Evolutionary conservation across 2,113 vertebrate genomes (phyloP).

Genomic region (Ptilorrhoa leucosticta): DNA sequence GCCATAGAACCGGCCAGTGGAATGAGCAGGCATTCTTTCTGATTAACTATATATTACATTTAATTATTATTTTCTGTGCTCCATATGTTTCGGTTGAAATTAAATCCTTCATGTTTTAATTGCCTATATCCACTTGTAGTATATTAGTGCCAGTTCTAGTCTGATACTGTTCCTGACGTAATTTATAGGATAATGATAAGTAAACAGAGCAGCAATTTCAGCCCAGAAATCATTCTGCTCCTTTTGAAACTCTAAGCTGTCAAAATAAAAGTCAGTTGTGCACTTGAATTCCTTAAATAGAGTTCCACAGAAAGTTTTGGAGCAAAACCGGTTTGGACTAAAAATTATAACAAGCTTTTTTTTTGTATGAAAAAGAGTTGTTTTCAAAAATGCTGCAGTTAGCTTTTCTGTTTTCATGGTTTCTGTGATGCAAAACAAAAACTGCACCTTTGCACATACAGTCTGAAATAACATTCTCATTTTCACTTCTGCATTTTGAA

Average conservation of each 20-base stretch:
- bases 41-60: background rate
- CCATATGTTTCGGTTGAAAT: background rate
- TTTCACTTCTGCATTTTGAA: background rate
- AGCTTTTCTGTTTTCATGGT: accelerated
- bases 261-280: background rate
- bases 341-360: background rate
- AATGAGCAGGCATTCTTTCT: background rate
- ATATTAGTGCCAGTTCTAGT: background rate
- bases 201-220: background rate
- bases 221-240: background rate
- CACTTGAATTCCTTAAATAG: background rate
- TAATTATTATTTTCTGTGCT: background rate
- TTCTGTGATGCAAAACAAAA: background rate
- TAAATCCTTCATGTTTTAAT: background rate
- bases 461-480: background rate
- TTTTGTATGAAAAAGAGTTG: background rate
- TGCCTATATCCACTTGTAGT: background rate
- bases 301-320: background rate
- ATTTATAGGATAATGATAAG: background rate
- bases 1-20: background rate
- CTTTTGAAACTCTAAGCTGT: background rate
- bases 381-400: background rate
- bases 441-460: background rate
- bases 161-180: background rate
- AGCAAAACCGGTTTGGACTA: background rate